phyloP scores from a whole-genome alignment of 2,113 vertebrate species.

The Abramis brama region DNA sequence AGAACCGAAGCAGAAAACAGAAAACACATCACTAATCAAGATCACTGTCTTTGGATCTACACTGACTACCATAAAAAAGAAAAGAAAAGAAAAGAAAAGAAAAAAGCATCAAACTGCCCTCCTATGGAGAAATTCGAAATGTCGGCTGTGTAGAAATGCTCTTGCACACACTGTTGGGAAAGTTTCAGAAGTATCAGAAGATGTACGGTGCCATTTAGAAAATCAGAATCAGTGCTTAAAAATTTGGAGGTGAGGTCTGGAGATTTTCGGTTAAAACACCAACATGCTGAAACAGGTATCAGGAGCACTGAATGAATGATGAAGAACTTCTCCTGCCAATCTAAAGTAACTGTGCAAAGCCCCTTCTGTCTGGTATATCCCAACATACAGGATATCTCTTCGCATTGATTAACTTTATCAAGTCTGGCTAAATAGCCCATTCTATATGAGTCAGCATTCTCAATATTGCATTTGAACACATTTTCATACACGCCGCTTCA shows the following conservation, averaged over 20 bases:
- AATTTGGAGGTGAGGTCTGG: not conserved
- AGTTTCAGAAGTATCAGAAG: constrained; percentile 25
- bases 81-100: no score
- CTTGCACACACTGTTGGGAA: constrained; percentile 48
- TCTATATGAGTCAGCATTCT: constrained; percentile 18
- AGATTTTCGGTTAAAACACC: not conserved
- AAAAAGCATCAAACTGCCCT: constrained; percentile 75
- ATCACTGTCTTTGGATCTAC: constrained; percentile 52
- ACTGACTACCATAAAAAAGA: constrained; percentile 73
- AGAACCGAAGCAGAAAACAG: constrained; percentile 70
- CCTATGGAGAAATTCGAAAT: constrained; percentile 55
- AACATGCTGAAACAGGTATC: not conserved
- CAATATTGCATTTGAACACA: constrained; percentile 43
- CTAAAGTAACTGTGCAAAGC: not conserved
- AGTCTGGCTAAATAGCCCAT: constrained; percentile 38
- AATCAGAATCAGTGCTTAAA: constrained; percentile 4
- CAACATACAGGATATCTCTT: not conserved
- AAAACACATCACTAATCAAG: constrained; percentile 70
- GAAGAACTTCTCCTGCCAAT: not conserved
- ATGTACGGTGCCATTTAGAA: constrained; percentile 11
- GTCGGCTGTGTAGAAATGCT: constrained; percentile 48
- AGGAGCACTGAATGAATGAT: constrained; percentile 11
- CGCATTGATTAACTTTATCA: not conserved
- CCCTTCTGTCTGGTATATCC: not conserved
- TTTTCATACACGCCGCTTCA: constrained; percentile 26